Evolutionary conservation across 2,888 invertebrate genomes (phyloP), one percentile per base, ranked within the genome.

Genomic region (Ethmia dodecea): DNA sequence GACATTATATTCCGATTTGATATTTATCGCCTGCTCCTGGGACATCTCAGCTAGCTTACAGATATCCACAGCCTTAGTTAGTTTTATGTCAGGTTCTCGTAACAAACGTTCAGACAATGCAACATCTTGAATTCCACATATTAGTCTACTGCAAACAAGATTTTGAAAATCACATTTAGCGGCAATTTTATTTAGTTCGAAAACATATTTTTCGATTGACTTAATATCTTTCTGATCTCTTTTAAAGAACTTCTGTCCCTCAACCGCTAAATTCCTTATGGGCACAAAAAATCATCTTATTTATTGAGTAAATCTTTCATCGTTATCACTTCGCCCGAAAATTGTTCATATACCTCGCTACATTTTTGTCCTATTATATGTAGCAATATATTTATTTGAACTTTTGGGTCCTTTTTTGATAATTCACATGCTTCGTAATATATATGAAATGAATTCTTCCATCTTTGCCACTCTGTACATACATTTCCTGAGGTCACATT

Each of bases 131-230:
- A 55, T 25, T 1, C 52, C 49, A 36, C 52, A 52, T 16, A 52
- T 47, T 18, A 55, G 31, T 9, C 43, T 30, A 27, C 47, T 47
- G 14, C 38, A 28, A 2, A 49, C 32, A n/a, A 55, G 33, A 2
- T 39, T 35, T 28, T 37, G 34, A 18, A 55, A 52, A 3, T 52
- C 48, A 33, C 52, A 52, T 13, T 28, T 45, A 1, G 18, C 8
- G 2, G 49, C 49, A 18, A 50, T 27, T 28, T 47, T 47, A 6
- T 40, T 47, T 5, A 52, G 13, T 24, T 50, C 49, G 28, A 43
- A 46, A 13, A 35, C 35, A 20, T 43, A 48, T 16, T 45, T 43
- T 9, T 51, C 48, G 2, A 36, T 37, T 1, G 47, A 38, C 13
- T 51, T 46, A 1, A 20, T n/a, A 12, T 47, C 42, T 9, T 13